Percentiles rank a stretch among this genome's conserved stretches.
Evolutionary conservation across 2,797 vertebrate genomes (phyloP).

Genomic region (Chiloscyllium punctatum): DNA sequence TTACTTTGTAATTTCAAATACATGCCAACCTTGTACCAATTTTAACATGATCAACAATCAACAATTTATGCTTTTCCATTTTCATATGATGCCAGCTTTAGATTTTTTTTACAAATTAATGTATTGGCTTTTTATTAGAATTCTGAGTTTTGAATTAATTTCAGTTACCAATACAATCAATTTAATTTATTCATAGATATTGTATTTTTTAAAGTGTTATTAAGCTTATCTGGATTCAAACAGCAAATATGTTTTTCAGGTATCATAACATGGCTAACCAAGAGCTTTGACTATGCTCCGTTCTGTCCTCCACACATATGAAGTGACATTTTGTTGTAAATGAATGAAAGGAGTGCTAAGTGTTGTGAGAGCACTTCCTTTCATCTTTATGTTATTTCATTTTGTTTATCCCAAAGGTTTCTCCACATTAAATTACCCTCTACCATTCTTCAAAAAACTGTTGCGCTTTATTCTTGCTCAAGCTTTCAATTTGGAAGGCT

Average conservation of each 20-base stretch:
- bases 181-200: not conserved
- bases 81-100: not conserved
- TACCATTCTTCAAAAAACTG: not conserved
- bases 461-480: not conserved
- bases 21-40: not conserved
- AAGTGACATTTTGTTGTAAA: not conserved
- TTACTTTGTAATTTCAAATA: not conserved
- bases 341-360: not conserved
- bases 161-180: not conserved
- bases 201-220: not conserved
- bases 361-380: not conserved
- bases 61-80: not conserved
- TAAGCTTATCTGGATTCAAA: not conserved
- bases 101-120: not conserved
- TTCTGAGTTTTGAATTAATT: not conserved
- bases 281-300: not conserved
- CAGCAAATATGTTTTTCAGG: not conserved
- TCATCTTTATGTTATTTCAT: slow-evolving; percentile 12
- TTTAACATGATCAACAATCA: not conserved
- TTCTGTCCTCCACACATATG: not conserved
- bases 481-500: not conserved
- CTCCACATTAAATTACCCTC: not conserved
- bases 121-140: not conserved
- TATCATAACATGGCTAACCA: not conserved
- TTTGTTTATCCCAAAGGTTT: slow-evolving; percentile 9